Evolutionary conservation across 2,797 vertebrate species (phyloP), one percentile per base, ranked within the genome.

Genomic region (Sebastes minor): DNA sequence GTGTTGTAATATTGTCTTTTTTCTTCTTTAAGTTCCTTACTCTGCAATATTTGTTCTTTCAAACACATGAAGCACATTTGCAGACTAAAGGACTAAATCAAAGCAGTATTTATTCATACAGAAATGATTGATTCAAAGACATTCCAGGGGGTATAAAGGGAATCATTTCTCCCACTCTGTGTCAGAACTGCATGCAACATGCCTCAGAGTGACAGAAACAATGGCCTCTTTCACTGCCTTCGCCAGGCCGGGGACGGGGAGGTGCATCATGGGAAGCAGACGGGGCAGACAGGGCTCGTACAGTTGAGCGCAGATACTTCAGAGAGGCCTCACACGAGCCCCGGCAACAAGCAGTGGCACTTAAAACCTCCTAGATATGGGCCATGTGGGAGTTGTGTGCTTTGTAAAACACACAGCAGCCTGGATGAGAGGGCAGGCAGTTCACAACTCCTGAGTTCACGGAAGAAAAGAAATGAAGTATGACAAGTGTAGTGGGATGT

Each of bases 191-290:
- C 92, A 93, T 92, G 90, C 93, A 92, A 92, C 93, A 95, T 95
- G 94, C 94, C 93, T 92, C 74, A 73, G 88, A 91, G 89, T 85
- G 88, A 93, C 38, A 14, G 72, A 91, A 96, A 98, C 97, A 98
- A 98, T 97, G 95, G 95, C 52, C 92, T 96, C 97, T 97, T 98
- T 99, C 96, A 98, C 89, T 79, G 91, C 72, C 81, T 91, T 87
- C 85, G 86, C 87, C 93, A 30, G 78, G 80, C 80, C 76, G 76
- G 53, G 83, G 87, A 83, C 74, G 86, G 90, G 82, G 92, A 91
- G 91, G 88, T 92, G 93, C 93, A 95, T 95, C 89, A 92, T 93
- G 93, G 92, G 93, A 93, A 91, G 81, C 81, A 90, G 85, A 89
- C 82, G 52, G 52, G 83, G 71, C 73, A 64, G 78, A 84, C 81